Conservation (phyloP, 2,888 invertebrate genomes). For the Noctua janthina region DNA sequence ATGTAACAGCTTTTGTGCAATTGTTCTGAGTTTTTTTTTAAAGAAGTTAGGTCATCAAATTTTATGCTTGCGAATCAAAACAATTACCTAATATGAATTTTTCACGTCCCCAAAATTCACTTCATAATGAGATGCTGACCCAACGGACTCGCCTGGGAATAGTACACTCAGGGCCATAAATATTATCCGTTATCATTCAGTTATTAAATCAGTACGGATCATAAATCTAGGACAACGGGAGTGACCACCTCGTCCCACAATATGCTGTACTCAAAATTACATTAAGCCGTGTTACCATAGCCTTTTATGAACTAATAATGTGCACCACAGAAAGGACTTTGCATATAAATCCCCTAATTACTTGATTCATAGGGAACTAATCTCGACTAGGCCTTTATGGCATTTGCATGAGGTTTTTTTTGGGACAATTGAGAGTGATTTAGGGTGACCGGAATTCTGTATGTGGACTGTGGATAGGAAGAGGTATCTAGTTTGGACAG, state of each 20-base stretch:
- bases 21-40: not conserved
- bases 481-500: slow-evolving; percentile 57
- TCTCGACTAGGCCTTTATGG: slow-evolving; percentile 83
- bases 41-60: not conserved
- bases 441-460: slow-evolving; percentile 80
- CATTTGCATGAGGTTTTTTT: slow-evolving; percentile 83
- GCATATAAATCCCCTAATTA: slow-evolving; percentile 91
- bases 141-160: slow-evolving; percentile 78
- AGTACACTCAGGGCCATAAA: slow-evolving; percentile 78
- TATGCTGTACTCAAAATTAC: slow-evolving; percentile 83
- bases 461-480: slow-evolving; percentile 61
- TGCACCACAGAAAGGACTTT: slow-evolving; percentile 88
- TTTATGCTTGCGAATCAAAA: not conserved
- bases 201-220: slow-evolving; percentile 86
- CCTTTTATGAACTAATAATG: slow-evolving; percentile 88
- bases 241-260: slow-evolving; percentile 85
- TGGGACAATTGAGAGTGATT: slow-evolving; percentile 86
- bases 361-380: slow-evolving; percentile 85
- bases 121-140: slow-evolving; percentile 59
- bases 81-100: no score
- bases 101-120: not conserved
- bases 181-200: slow-evolving; percentile 84
- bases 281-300: slow-evolving; percentile 82
- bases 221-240: slow-evolving; percentile 88
- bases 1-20: not conserved